phyloP scores from a whole-genome alignment of 2,797 vertebrate genomes.

The Spea hammondii region DNA sequence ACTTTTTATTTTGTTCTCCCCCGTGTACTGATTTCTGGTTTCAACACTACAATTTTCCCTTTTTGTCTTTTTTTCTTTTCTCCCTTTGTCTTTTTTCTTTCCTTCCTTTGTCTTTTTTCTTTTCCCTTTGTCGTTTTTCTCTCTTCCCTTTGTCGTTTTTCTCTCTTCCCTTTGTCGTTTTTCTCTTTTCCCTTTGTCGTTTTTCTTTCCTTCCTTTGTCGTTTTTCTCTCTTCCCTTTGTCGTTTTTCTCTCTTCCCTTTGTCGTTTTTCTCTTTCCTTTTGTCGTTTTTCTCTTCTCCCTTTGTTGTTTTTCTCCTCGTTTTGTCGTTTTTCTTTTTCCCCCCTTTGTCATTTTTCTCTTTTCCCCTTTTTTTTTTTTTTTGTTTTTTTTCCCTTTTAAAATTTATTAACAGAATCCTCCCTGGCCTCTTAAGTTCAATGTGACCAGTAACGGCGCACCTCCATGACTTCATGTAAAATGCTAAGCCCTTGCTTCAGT shows the following conservation, averaged over 20 bases:
- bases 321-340: conserved; percentile 53
- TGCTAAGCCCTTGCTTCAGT: conserved; percentile 38
- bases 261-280: neutral
- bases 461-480: conserved; percentile 31
- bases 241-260: neutral
- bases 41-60: neutral
- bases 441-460: conserved; percentile 18
- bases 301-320: conserved; percentile 44
- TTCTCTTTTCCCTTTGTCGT: conserved; percentile 24
- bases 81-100: neutral
- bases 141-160: neutral
- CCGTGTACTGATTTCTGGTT: conserved; percentile 1
- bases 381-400: neutral
- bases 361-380: neutral
- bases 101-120: no score
- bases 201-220: conserved; percentile 46
- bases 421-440: conserved; percentile 14
- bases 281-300: conserved; percentile 46
- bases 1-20: neutral
- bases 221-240: neutral
- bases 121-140: neutral
- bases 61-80: neutral
- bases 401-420: neutral
- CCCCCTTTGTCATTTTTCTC: conserved; percentile 3
- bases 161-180: neutral